Evolutionary conservation across 2,113 vertebrate genomes (phyloP).

Genomic region (Tinamus guttatus): DNA sequence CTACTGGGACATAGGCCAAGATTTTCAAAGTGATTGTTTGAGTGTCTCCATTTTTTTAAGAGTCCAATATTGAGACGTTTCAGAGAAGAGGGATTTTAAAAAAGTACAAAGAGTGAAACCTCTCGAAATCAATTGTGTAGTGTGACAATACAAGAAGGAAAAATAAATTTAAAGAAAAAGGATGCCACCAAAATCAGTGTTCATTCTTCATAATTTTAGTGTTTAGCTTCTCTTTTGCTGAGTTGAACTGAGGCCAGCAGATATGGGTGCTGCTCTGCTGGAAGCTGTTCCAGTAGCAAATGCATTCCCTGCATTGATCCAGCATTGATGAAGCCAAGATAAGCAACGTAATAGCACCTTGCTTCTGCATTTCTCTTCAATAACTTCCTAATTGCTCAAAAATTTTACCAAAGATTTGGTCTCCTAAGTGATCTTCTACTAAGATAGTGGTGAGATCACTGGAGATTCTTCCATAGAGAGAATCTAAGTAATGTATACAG

Average conservation of each 20-base stretch:
- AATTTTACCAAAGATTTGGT: background rate
- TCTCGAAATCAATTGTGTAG: background rate
- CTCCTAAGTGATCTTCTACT: background rate
- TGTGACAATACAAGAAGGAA: background rate
- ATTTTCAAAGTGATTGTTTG: conserved; percentile 15
- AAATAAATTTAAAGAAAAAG: background rate
- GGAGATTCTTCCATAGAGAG: background rate
- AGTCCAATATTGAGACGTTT: background rate
- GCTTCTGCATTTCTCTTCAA: background rate
- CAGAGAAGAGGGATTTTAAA: background rate
- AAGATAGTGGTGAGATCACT: background rate
- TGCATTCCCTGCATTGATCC: rapidly evolving
- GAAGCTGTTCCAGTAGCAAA: background rate
- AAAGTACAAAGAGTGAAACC: background rate
- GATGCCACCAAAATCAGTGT: background rate
- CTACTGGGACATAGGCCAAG: background rate
- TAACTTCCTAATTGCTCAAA: background rate
- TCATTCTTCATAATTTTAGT: background rate
- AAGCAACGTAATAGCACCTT: background rate
- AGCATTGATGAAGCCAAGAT: background rate
- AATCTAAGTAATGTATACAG: background rate
- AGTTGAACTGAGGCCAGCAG: background rate
- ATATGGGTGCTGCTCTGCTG: background rate
- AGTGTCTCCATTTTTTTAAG: background rate
- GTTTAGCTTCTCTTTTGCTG: background rate